Evolutionary conservation across 2,113 vertebrate species (phyloP), one percentile per base, ranked within the genome.

Genomic region (Caracal caracal): DNA sequence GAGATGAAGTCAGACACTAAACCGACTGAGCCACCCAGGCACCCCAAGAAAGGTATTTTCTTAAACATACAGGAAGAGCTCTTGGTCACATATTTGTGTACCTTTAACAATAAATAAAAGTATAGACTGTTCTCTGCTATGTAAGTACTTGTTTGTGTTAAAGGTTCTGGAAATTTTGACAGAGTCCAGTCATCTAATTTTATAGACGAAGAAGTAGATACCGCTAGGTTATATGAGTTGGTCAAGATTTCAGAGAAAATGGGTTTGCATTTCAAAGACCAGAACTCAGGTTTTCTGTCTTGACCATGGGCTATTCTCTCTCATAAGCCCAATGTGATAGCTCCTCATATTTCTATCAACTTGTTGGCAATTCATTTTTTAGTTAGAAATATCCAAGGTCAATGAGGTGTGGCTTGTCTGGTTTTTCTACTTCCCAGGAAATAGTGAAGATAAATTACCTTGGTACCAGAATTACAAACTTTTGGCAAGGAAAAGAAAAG

Each of bases 401-500:
- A 93, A 65, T 22, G 65, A 90, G 7, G 0, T 63, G 6, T 53
- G n/a, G 0, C 33, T 92, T 80, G 11, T 28, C 33, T 76, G 78
- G 15, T 92, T 30, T 79, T 84, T 79, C 33, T 90, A 47, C 20
- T 93, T 83, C 19, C 6, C 19, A 87, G 15, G 24, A 87, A 63
- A 85, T n/a, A 66, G 26, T 79, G 26, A 88, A 76, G 63, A 93
- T 13, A 70, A 68, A 87, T 37, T 56, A 86, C 19, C 7, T 13
- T 86, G 16, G 10, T 73, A 20, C 11, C 22, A 61, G 8, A 80
- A 16, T 78, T 88, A 40, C 0, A 79, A 82, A 88, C 19, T 76
- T 93, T 75, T 87, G 85, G 37, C 76, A 95, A 76, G 81, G 79
- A 70, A 79, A 35, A 82, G 76, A 53, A 26, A 82, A 78, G 19